phyloP scores from a whole-genome alignment of 2,888 invertebrate genomes.

The Microctonus aethiopoides region DNA sequence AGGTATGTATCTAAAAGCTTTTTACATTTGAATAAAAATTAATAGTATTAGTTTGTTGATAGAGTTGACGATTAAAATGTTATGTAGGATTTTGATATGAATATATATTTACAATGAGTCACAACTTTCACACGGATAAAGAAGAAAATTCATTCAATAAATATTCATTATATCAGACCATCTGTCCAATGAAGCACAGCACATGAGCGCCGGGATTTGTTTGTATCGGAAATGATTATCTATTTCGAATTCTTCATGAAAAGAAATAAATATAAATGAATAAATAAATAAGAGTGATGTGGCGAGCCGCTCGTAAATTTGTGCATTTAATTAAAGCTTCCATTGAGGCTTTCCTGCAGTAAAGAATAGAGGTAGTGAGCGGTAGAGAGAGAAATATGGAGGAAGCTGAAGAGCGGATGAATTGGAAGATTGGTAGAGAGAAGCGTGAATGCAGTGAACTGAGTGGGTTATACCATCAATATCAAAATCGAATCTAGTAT shows the following conservation, averaged over 20 bases:
- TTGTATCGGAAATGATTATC: conserved; percentile 31
- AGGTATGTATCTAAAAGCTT: too few species aligned
- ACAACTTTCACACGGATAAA: conserved; percentile 30
- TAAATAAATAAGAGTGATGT: conserved; percentile 17
- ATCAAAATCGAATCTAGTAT: conserved; percentile 35
- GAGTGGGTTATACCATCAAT: conserved; percentile 33
- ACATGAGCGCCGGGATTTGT: conserved; percentile 6
- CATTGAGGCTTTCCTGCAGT: conserved; percentile 20
- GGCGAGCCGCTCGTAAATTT: conserved; percentile 39
- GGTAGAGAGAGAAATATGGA: neutral
- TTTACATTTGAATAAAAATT: neutral
- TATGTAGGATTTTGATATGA: neutral
- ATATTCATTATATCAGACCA: conserved; percentile 38
- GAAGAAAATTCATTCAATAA: conserved; percentile 36
- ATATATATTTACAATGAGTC: neutral
- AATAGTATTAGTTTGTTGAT: neutral
- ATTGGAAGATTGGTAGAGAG: neutral
- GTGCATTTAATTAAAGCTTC: conserved; percentile 43
- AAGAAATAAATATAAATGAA: conserved; percentile 18
- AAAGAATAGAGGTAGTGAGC: conserved; percentile 18
- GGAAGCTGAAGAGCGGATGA: neutral
- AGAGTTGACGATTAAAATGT: neutral
- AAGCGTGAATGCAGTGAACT: neutral
- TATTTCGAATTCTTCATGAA: conserved; percentile 27
- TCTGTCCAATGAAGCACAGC: conserved; percentile 37